Evolutionary conservation across 2,113 vertebrate genomes (phyloP).

Genomic region (Formicarius rufipectus): DNA sequence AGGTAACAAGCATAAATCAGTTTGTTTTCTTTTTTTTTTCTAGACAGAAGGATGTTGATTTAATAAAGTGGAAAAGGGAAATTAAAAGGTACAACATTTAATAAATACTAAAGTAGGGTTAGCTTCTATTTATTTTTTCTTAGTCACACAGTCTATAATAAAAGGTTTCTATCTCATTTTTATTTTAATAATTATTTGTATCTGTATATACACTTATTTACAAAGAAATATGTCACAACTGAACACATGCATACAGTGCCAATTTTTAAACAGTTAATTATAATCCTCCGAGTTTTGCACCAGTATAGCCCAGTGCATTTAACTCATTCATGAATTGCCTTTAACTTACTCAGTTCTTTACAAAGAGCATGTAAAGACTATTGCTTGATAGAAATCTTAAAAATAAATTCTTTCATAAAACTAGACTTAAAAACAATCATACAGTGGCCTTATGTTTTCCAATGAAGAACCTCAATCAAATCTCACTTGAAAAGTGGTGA

Average conservation of each 20-base stretch:
- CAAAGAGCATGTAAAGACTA: background rate
- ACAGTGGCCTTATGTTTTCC: background rate
- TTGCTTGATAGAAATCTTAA: background rate
- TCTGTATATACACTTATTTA: background rate
- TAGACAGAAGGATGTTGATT: background rate
- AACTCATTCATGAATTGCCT: background rate
- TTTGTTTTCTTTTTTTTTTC: background rate
- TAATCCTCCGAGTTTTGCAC: background rate
- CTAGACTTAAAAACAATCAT: background rate
- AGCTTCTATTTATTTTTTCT: background rate
- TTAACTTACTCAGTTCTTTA: background rate
- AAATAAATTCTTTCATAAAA: background rate
- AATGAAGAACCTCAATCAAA: background rate
- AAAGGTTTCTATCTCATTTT: background rate
- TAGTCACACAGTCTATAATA: background rate
- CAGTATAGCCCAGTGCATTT: background rate
- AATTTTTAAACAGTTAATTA: background rate
- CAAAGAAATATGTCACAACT: background rate
- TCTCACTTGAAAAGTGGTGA: background rate
- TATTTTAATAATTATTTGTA: background rate
- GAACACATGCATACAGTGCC: background rate
- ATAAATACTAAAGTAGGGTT: background rate
- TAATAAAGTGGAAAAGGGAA: background rate
- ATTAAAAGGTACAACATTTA: background rate
- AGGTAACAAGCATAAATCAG: background rate